A percentile compares a stretch with the other conserved stretches of the same genome.
Evolutionary conservation across 2,888 invertebrate species (phyloP).

Genomic region (Oscheius onirici): DNA sequence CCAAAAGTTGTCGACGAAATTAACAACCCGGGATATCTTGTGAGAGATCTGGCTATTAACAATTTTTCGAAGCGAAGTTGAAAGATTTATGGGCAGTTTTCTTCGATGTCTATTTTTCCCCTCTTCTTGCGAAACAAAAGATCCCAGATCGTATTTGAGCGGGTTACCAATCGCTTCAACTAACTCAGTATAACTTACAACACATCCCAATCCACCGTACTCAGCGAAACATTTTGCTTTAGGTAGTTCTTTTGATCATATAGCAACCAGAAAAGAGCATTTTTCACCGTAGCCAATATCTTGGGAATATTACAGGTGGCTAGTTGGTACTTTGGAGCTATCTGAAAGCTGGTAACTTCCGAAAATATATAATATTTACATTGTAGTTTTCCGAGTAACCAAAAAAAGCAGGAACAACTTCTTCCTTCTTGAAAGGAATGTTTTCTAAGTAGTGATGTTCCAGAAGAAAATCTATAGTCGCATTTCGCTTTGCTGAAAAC

Average conservation of each 20-base stretch:
- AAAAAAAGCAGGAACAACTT: neutral
- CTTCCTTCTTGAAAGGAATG: conserved; percentile 2
- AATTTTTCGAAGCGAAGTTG: too few species aligned
- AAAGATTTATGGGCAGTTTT: too few species aligned
- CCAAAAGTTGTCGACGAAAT: too few species aligned
- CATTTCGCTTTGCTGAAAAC: too few species aligned
- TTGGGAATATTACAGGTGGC: conserved; percentile 7
- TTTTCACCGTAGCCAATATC: neutral
- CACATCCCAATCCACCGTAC: neutral
- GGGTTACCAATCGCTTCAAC: too few species aligned
- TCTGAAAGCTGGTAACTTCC: neutral
- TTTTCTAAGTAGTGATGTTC: neutral
- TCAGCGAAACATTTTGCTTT: neutral
- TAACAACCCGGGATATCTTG: too few species aligned
- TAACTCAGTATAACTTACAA: neutral
- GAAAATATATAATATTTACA: neutral
- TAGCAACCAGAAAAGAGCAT: conserved; percentile 1
- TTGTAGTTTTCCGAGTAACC: neutral
- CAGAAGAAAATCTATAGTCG: too few species aligned
- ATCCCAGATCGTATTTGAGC: too few species aligned
- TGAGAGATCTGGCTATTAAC: too few species aligned
- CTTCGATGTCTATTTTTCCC: too few species aligned
- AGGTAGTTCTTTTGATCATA: neutral
- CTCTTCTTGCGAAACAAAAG: too few species aligned
- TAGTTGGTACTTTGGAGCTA: neutral